A percentile compares a stretch with the other conserved stretches of the same genome.
These are phyloP conservation scores for Mola mola DNA, from an alignment of 2,113 vertebrate genomes.

Conservation along the genomic window DNA sequence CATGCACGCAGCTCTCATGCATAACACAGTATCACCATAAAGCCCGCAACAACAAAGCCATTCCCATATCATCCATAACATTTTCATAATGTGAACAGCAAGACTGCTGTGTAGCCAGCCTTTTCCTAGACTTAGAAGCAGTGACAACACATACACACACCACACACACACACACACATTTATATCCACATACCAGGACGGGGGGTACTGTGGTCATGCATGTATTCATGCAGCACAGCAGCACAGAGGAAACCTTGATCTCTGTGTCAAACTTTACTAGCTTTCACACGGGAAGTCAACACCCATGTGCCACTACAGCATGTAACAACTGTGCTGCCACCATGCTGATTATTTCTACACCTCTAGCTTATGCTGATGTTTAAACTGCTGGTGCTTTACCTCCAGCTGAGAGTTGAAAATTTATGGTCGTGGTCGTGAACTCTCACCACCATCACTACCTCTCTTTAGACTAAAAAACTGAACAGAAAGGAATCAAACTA, in stretches of 20 bases:
- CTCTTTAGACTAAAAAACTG: no score
- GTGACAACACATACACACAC: neutral
- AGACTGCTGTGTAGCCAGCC: neutral
- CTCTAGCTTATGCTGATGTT: constrained; percentile 1
- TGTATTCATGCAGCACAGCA: constrained; percentile 60
- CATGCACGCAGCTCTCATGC: constrained; percentile 24
- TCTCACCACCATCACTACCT: no score
- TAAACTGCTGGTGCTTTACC: neutral
- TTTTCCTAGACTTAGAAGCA: no score
- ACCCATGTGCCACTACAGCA: constrained; percentile 15
- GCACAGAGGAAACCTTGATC: constrained; percentile 53
- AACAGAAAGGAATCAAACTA: no score
- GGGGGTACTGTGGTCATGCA: constrained; percentile 48
- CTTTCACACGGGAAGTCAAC: constrained; percentile 32
- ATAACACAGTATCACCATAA: constrained; percentile 29
- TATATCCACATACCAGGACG: constrained; percentile 13
- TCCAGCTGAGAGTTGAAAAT: neutral
- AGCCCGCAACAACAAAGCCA: constrained; percentile 24
- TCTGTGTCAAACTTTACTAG: constrained; percentile 34
- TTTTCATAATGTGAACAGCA: constrained; percentile 44
- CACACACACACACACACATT: constrained; percentile 6
- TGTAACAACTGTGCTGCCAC: neutral
- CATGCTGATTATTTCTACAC: neutral
- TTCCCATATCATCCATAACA: constrained; percentile 43
- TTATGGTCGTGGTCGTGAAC: no score